Evolutionary conservation across 2,888 invertebrate genomes (phyloP), one percentile per base, ranked within the genome.

Genomic region (Creontiades dilutus): DNA sequence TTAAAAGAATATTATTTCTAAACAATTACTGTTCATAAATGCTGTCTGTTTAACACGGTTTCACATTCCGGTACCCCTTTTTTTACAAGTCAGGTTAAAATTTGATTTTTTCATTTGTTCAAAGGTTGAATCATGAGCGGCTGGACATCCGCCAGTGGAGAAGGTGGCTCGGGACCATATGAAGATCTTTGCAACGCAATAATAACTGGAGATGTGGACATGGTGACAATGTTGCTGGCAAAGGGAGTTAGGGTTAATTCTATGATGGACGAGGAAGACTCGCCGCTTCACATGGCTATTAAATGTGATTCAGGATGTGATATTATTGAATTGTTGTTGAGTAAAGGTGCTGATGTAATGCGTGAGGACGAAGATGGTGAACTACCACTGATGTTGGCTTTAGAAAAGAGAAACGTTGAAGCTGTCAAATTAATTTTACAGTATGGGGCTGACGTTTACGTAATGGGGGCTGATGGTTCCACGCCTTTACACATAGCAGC

Each of bases 401-500:
- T 80, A 13, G 88, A 88, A n/a, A 80, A 80, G 55, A 48, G 46
- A 11, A 88, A 88, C 27, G 16, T 88, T 23, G 88, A 88, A 5
- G 76, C 28, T 19, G 88, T 78, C 0, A 76, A 48, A 80, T 19
- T 88, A 55, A 47, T 88, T 37, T 55, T 88, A 19, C 27, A 80
- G 28, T 46, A 28, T 14, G 80, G 80, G 16, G 88, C 88, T 0
- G 88, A 88, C 27, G 76, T 88, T 11, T 88, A 78, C 19, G 80
- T 80, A 7, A 27, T 28, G 13, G 55, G 55, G 28, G 23, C 13
- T 37, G 78, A 78, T 3, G 88, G 88, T n/a, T 76, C 88, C 14
- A 78, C 88, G 28, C 80, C 80, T 19, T 52, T 88, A 27, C 88
- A 88, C 52, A 78, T n/a, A 52, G 88, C 88, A 13, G 88, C 88